A percentile compares a stretch with the other conserved stretches of the same genome.
phyloP scores from a whole-genome alignment of 2,888 invertebrate species.

The Oligia latruncula region DNA sequence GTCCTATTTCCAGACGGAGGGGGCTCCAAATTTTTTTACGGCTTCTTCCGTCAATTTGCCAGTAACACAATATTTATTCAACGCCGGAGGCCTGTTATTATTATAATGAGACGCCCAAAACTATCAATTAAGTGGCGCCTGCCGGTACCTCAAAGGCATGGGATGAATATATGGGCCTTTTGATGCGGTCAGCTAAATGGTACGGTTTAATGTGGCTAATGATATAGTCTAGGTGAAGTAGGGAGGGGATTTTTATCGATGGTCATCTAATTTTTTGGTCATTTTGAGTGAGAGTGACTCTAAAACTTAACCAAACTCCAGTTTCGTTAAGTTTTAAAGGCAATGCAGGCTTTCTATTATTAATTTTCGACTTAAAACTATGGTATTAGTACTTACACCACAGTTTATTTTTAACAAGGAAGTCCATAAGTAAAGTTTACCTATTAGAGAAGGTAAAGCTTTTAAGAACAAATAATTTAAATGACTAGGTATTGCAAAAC shows the following conservation, averaged over 20 bases:
- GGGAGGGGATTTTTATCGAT: slow-evolving; percentile 30
- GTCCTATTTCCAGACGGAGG: slow-evolving; percentile 52
- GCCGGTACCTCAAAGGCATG: slow-evolving; percentile 71
- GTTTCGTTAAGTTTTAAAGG: not conserved
- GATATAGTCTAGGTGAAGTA: slow-evolving; percentile 61
- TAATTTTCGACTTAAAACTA: not conserved
- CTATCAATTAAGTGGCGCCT: slow-evolving; percentile 89
- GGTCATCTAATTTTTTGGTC: not conserved
- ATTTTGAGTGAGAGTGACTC: not conserved
- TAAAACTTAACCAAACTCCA: not conserved
- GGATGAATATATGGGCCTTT: slow-evolving; percentile 73
- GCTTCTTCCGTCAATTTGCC: slow-evolving; percentile 85
- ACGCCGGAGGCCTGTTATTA: slow-evolving; percentile 79
- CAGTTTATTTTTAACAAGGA: not conserved
- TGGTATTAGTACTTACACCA: not conserved
- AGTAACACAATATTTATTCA: slow-evolving; percentile 87
- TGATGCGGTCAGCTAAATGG: slow-evolving; percentile 68
- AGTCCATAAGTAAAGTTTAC: not conserved
- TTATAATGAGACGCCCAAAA: slow-evolving; percentile 82
- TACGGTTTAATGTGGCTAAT: slow-evolving; percentile 66
- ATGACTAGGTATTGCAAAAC: not conserved
- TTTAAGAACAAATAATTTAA: not conserved
- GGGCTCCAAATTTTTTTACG: slow-evolving; percentile 72
- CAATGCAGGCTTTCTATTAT: not conserved
- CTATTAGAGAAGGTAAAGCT: not conserved